A percentile compares a stretch with the other conserved stretches of the same genome.
phyloP scores from a whole-genome alignment of 2,113 vertebrate genomes.

The Cyprinodon brontotheroides region DNA sequence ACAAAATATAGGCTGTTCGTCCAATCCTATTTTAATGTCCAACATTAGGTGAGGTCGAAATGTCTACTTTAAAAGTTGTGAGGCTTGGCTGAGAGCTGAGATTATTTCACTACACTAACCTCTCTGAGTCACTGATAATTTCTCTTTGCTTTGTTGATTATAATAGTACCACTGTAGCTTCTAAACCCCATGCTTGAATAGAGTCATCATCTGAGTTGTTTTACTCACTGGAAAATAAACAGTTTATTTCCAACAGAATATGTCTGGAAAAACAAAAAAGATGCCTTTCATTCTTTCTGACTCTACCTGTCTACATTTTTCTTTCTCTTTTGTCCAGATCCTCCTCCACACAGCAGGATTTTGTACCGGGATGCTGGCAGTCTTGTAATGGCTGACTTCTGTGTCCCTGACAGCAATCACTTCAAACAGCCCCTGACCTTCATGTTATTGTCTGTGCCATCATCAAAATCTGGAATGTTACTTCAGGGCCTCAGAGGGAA shows the following conservation, averaged over 20 bases:
- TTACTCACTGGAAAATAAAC: background rate
- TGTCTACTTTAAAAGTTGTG: background rate
- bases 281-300: background rate
- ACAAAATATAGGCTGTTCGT: background rate
- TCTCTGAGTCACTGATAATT: background rate
- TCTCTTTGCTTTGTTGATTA: background rate
- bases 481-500: conserved; percentile 13
- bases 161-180: background rate
- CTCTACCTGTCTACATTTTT: background rate
- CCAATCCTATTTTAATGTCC: background rate
- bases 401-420: conserved; percentile 17
- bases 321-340: background rate
- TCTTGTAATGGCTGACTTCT: background rate
- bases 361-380: background rate
- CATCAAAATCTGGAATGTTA: background rate
- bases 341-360: background rate
- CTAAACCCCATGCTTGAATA: background rate
- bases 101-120: background rate
- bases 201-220: background rate
- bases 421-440: conserved; percentile 29
- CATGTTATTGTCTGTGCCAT: background rate
- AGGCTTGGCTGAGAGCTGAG: background rate
- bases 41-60: background rate
- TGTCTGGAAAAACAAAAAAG: background rate
- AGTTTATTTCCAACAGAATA: background rate